Conservation (phyloP, 2,113 vertebrate genomes). For the Oryzias javanicus region DNA sequence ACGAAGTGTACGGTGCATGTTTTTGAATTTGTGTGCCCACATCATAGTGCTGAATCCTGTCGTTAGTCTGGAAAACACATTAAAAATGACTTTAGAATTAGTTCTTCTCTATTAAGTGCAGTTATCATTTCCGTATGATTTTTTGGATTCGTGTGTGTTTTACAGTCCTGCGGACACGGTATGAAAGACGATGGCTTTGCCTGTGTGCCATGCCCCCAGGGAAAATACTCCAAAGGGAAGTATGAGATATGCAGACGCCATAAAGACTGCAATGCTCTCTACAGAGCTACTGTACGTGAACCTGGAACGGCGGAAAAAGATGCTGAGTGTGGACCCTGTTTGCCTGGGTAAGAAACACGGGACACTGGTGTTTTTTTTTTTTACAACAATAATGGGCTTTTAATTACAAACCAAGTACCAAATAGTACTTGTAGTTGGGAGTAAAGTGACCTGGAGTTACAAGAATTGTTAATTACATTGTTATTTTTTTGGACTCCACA, state of each 20-base stretch:
- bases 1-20: constrained; percentile 15
- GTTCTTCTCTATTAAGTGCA: not conserved
- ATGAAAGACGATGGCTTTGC: constrained; percentile 90
- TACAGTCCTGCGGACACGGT: constrained; percentile 90
- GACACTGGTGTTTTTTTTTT: no score
- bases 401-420: not conserved
- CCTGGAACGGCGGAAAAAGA: constrained; percentile 89
- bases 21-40: constrained; percentile 9
- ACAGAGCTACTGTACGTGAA: constrained; percentile 86
- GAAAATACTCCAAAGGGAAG: constrained; percentile 95
- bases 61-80: constrained; percentile 2
- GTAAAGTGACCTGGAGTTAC: no score
- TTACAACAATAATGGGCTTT: not conserved
- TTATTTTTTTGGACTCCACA: no score
- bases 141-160: constrained; percentile 9
- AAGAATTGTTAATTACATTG: no score
- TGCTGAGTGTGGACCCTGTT: constrained; percentile 92
- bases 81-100: not conserved
- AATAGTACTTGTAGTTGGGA: no score
- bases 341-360: constrained; percentile 84
- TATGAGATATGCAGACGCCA: constrained; percentile 97
- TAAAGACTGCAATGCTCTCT: constrained; percentile 94
- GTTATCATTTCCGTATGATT: not conserved
- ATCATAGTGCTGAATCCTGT: constrained; percentile 1
- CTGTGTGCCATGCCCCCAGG: constrained; percentile 86